Evolutionary conservation across 2,113 vertebrate genomes (phyloP).

Genomic region (Centrocercus urophasianus): DNA sequence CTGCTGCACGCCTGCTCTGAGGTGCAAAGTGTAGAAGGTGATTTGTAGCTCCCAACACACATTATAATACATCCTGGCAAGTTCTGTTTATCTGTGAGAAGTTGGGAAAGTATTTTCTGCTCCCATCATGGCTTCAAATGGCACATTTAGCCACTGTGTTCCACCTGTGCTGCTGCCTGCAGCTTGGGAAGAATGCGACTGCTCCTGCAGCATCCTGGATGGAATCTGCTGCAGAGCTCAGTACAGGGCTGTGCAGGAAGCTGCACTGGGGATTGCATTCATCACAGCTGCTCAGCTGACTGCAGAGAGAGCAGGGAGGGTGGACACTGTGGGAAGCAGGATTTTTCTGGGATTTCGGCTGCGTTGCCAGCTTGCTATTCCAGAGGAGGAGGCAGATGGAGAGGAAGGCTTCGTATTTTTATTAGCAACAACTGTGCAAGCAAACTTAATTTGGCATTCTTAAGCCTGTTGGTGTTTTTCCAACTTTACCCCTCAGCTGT

Average conservation of each 20-base stretch:
- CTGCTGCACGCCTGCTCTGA: background rate
- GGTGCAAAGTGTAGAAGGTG: background rate
- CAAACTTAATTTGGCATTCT: slow-evolving; percentile 53
- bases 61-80: background rate
- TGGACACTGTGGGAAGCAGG: background rate
- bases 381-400: background rate
- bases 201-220: background rate
- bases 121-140: slow-evolving; percentile 51
- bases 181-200: slow-evolving; percentile 42
- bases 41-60: slow-evolving; percentile 13
- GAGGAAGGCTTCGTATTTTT: slow-evolving; percentile 55
- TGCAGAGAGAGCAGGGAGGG: background rate
- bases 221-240: background rate
- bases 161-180: slow-evolving; percentile 40
- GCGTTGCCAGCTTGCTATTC: fast-evolving
- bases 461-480: slow-evolving; percentile 26
- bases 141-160: background rate
- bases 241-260: fast-evolving
- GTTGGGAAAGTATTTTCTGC: slow-evolving; percentile 34
- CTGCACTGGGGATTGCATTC: background rate
- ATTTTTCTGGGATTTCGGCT: background rate
- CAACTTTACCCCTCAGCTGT: slow-evolving; percentile 65
- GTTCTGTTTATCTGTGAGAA: slow-evolving; percentile 2
- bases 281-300: fast-evolving
- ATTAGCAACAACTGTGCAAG: slow-evolving; percentile 66